Percentiles rank a stretch among this genome's conserved stretches.
These are phyloP conservation scores for Dermatophagoides farinae DNA, from an alignment of 1,140 invertebrate genomes.

Conservation along the genomic window DNA sequence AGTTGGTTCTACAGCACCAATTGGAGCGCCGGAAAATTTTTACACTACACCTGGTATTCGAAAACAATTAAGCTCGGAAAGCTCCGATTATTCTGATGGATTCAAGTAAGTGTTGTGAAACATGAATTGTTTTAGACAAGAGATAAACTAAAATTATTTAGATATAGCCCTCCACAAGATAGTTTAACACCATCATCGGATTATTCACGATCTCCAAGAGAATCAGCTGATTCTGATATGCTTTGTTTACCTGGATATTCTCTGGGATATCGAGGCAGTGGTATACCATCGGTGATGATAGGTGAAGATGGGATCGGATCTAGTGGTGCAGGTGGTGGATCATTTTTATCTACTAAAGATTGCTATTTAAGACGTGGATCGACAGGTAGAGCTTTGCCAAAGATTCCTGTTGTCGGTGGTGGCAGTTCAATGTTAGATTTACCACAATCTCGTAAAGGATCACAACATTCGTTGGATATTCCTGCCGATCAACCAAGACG, in stretches of 20 bases:
- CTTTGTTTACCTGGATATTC: slow-evolving; percentile 6
- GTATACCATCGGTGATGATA: slow-evolving; percentile 15
- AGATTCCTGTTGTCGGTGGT: slow-evolving; percentile 13
- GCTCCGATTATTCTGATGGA: slow-evolving; percentile 21
- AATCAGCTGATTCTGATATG: slow-evolving; percentile 15
- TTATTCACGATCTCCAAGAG: slow-evolving; percentile 9
- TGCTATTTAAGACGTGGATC: slow-evolving; percentile 14
- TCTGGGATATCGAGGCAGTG: slow-evolving; percentile 2
- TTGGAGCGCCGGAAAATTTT: too few relatives aligned
- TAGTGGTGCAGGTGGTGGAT: neutral
- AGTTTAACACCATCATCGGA: slow-evolving; percentile 8
- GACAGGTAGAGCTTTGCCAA: slow-evolving; percentile 16
- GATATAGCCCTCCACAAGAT: slow-evolving; percentile 9
- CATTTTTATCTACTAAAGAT: slow-evolving; percentile 8
- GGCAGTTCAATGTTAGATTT: slow-evolving; percentile 8
- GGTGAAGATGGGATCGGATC: slow-evolving; percentile 7
- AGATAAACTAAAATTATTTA: neutral
- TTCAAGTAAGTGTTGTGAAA: neutral
- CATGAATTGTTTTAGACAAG: neutral
- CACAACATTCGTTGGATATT: slow-evolving; percentile 18
- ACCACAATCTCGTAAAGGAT: slow-evolving; percentile 8
- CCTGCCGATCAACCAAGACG: slow-evolving; percentile 14
- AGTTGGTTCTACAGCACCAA: too few relatives aligned
- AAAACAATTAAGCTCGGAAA: slow-evolving; percentile 19
- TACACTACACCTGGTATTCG: neutral